phyloP scores from a whole-genome alignment of 2,888 invertebrate genomes.

The Tachina lurida region DNA sequence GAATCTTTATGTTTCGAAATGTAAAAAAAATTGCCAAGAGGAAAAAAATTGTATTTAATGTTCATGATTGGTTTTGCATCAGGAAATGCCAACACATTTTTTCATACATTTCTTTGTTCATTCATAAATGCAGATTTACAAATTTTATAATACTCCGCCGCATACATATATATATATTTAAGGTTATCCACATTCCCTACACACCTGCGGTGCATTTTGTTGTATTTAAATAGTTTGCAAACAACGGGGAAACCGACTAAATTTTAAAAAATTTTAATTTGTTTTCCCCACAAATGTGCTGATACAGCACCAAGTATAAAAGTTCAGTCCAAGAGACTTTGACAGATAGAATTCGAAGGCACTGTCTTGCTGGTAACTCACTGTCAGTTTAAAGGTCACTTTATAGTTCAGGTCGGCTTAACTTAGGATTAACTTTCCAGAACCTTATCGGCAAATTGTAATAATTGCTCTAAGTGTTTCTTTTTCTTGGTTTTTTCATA shows the following conservation, averaged over 20 bases:
- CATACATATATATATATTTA: slow-evolving; percentile 3
- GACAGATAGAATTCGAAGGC: too few species aligned
- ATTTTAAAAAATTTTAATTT: background rate
- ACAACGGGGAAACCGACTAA: background rate
- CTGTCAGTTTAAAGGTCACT: too few species aligned
- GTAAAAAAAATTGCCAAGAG: slow-evolving; percentile 15
- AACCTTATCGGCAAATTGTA: too few species aligned
- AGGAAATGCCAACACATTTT: slow-evolving; percentile 26
- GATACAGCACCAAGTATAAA: too few species aligned
- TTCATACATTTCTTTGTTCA: slow-evolving; percentile 5
- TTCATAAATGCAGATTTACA: slow-evolving; percentile 53
- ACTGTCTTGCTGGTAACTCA: too few species aligned
- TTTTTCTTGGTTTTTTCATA: too few species aligned
- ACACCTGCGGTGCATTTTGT: background rate
- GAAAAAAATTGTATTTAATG: slow-evolving; percentile 9
- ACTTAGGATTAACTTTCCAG: too few species aligned
- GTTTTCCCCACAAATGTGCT: background rate
- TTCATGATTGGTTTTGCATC: slow-evolving; percentile 42
- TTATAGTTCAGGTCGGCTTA: too few species aligned
- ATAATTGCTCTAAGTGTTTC: too few species aligned
- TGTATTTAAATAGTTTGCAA: background rate
- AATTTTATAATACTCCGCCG: slow-evolving; percentile 45
- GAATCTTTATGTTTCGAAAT: slow-evolving; percentile 15
- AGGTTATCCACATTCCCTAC: slow-evolving; percentile 45
- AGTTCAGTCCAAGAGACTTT: too few species aligned